Conservation (phyloP, 2,797 vertebrate genomes). For the Sarcophilus harrisii region DNA sequence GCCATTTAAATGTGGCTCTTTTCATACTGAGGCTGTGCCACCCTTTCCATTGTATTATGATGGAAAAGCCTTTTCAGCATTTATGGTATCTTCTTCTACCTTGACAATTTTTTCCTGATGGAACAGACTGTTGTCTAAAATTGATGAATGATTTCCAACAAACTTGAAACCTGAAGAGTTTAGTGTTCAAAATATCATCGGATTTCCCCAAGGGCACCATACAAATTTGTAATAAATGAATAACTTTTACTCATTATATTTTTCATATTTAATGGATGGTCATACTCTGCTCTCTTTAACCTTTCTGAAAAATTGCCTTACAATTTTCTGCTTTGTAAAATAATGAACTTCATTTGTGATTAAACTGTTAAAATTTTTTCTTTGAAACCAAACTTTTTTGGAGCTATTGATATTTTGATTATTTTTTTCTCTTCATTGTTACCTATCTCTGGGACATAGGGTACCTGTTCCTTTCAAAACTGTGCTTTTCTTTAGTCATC, state of each 20-base stretch:
- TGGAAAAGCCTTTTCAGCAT: background rate
- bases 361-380: slow-evolving; percentile 33
- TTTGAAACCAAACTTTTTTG: background rate
- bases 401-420: background rate
- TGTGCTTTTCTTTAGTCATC: background rate
- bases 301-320: slow-evolving; percentile 51
- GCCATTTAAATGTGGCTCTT: background rate
- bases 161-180: slow-evolving; percentile 50
- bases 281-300: slow-evolving; percentile 62
- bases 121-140: slow-evolving; percentile 32
- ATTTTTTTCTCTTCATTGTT: background rate
- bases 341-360: slow-evolving; percentile 50
- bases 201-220: slow-evolving; percentile 20
- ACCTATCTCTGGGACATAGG: background rate
- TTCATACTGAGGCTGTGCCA: background rate
- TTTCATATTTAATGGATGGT: slow-evolving; percentile 50
- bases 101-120: background rate
- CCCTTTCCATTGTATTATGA: background rate
- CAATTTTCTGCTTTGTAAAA: slow-evolving; percentile 65
- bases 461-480: background rate
- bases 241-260: slow-evolving; percentile 53
- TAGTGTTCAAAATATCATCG: slow-evolving; percentile 17
- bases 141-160: slow-evolving; percentile 38
- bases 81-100: background rate
- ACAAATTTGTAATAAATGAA: slow-evolving; percentile 46